These are phyloP conservation scores for Protophormia terraenovae DNA, from an alignment of 2,888 invertebrate species.

Conservation along the genomic window DNA sequence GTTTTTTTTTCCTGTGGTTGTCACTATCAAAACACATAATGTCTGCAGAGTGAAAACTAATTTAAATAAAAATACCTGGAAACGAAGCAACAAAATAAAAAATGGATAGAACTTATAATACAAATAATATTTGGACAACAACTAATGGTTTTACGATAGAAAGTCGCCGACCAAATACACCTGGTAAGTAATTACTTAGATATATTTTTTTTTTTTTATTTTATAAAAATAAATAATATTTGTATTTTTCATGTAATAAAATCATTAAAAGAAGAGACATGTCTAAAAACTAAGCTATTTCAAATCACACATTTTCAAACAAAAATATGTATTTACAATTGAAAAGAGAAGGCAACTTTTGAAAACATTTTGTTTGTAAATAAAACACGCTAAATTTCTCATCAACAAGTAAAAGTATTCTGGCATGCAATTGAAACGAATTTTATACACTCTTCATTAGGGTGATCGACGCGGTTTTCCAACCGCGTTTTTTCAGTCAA, in stretches of 20 bases:
- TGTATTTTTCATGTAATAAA: too few relatives aligned
- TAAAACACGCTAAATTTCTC: neutral
- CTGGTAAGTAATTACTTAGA: constrained; percentile 71
- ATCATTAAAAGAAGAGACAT: neutral
- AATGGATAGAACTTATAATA: constrained; percentile 70
- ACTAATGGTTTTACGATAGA: constrained; percentile 73
- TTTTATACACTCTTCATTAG: neutral
- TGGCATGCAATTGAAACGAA: neutral
- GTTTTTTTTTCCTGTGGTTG: neutral
- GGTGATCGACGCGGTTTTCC: too few relatives aligned
- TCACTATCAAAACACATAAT: neutral
- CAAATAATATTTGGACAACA: constrained; percentile 75
- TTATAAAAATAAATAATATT: neutral
- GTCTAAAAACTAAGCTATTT: neutral
- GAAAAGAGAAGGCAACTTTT: too few relatives aligned
- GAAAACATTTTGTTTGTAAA: neutral
- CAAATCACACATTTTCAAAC: neutral
- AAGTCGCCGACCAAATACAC: constrained; percentile 71
- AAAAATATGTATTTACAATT: neutral
- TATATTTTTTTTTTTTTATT: constrained; percentile 36
- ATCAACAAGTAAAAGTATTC: neutral
- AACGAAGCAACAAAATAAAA: constrained; percentile 6
- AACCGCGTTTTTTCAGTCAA: too few relatives aligned
- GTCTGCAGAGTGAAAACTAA: neutral
- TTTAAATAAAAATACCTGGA: neutral